Evolutionary conservation across 2,888 invertebrate genomes (phyloP), one percentile per base, ranked within the genome.

Genomic region (Tigriopus californicus): DNA sequence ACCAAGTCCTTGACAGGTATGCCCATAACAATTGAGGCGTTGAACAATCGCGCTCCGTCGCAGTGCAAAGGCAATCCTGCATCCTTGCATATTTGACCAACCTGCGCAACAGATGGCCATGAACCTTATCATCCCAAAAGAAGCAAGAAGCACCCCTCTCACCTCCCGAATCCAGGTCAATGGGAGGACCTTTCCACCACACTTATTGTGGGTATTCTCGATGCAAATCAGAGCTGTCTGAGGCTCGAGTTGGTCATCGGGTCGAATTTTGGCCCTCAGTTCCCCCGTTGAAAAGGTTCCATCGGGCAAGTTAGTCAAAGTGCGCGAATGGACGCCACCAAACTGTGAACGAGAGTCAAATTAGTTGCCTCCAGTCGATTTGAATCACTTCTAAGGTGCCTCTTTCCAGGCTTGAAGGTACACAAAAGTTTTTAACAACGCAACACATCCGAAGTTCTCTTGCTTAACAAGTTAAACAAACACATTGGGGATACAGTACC

Each of bases 41-140:
- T 94, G 76, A 91, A 82, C 61, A 97, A 69, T 60, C 95, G 75
- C 0, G 95, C 94, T 0, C 95, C 97, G 70, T 97, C 97, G 82
- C 92, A 79, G 71, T 97, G 97, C 24, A 91, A 71, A 0, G 77
- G 77, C 46, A 89, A 70, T 44, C 18, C 74, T 66, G 79, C 71
- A 61, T 77, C 73, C 62, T 78, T 77, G 47, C 84, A 83, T 6
- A 86, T 66, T 4, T 69, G 71, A 11, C 78, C 73, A 12, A 90
- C 72, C 73, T 83, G 74, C n/a, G n/a, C n/a, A n/a, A n/a, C n/a
- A n/a, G n/a, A n/a, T n/a, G n/a, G n/a, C n/a, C n/a, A n/a, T n/a
- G n/a, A n/a, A n/a, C n/a, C n/a, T n/a, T n/a, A n/a, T n/a, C n/a
- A n/a, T n/a, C n/a, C n/a, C n/a, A n/a, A n/a, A n/a, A n/a, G n/a